Conservation (phyloP, 2,113 vertebrate species). For the Pterocles orientalis region DNA sequence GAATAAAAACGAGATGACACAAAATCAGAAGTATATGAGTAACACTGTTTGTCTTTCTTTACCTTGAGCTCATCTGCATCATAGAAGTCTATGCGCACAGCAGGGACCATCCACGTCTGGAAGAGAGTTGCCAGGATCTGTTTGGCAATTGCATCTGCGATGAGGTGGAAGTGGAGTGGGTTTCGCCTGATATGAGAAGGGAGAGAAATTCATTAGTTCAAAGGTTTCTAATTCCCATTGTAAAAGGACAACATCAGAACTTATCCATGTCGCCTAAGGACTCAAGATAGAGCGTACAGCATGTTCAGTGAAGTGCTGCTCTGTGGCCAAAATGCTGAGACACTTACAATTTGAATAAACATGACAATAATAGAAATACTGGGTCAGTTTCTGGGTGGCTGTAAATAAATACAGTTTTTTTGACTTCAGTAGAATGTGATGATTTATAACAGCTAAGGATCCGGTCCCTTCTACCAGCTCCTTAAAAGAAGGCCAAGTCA, state of each 20-base stretch:
- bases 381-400: background rate
- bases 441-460: background rate
- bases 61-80: constrained; percentile 98
- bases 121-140: constrained; percentile 95
- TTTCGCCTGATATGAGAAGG: constrained; percentile 83
- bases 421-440: background rate
- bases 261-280: background rate
- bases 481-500: background rate
- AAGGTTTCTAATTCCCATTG: background rate
- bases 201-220: background rate
- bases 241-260: background rate
- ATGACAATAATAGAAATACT: background rate
- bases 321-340: background rate
- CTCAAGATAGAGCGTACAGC: background rate
- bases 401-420: background rate
- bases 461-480: background rate
- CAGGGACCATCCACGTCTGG: constrained; percentile 98
- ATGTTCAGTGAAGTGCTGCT: background rate
- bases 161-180: constrained; percentile 97
- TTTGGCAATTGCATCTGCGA: constrained; percentile 94
- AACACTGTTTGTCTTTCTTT: background rate
- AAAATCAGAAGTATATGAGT: background rate
- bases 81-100: constrained; percentile 95
- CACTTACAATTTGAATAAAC: background rate
- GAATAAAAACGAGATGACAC: background rate